A percentile compares a stretch with the other conserved stretches of the same genome.
phyloP scores from a whole-genome alignment of 1,140 invertebrate genomes.

The Drosophila baimaii region DNA sequence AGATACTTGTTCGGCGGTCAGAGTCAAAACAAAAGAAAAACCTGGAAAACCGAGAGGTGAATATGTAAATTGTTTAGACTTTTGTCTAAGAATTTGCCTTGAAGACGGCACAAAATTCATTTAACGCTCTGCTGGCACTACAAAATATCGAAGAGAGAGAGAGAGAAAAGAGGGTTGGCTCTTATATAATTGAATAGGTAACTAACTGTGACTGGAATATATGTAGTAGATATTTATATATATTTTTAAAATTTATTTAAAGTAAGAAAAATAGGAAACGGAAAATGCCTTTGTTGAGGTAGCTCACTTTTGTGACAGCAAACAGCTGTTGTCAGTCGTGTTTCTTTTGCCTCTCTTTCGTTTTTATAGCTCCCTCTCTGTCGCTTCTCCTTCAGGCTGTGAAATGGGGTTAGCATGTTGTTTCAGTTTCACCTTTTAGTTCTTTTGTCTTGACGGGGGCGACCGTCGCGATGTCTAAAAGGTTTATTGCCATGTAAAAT shows the following conservation, averaged over 20 bases:
- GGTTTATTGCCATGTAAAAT: slow-evolving; percentile 49
- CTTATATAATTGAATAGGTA: slow-evolving; percentile 14
- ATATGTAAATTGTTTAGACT: slow-evolving; percentile 21
- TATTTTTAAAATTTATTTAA: slow-evolving; percentile 11
- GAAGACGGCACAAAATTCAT: slow-evolving; percentile 52
- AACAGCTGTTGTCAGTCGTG: slow-evolving; percentile 69
- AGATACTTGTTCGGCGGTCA: slow-evolving; percentile 32
- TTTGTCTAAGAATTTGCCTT: slow-evolving; percentile 36
- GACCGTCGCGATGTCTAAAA: slow-evolving; percentile 22
- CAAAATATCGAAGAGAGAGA: background rate
- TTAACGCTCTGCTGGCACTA: slow-evolving; percentile 60
- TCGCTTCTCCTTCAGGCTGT: slow-evolving; percentile 28
- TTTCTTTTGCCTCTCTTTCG: background rate
- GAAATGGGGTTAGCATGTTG: slow-evolving; percentile 71
- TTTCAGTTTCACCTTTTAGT: slow-evolving; percentile 54
- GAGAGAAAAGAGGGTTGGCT: slow-evolving; percentile 21
- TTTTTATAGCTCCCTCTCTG: slow-evolving; percentile 6
- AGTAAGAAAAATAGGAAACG: slow-evolving; percentile 6
- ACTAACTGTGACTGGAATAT: slow-evolving; percentile 42
- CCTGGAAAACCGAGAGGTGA: slow-evolving; percentile 6
- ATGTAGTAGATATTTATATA: background rate
- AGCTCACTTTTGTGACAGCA: slow-evolving; percentile 66
- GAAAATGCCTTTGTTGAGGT: slow-evolving; percentile 46
- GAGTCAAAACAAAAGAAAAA: slow-evolving; percentile 33
- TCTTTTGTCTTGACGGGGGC: slow-evolving; percentile 32